phyloP scores from a whole-genome alignment of 2,113 vertebrate genomes.

The Cololabis saira region DNA sequence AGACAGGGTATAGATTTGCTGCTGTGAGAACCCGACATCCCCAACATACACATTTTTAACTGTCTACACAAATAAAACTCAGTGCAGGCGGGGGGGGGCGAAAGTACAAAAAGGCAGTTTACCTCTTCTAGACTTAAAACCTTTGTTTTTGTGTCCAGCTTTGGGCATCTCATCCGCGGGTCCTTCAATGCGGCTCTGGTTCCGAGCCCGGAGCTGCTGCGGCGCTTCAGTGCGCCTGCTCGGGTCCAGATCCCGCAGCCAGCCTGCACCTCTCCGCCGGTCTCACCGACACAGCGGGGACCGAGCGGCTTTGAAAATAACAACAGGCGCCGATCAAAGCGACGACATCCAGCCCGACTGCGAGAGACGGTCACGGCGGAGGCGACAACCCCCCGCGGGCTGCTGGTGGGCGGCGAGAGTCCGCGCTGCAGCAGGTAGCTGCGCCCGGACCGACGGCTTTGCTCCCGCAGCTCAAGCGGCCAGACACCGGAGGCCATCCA shows the following conservation, averaged over 20 bases:
- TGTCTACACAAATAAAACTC: conserved; percentile 16
- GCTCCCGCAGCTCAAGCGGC: conserved; percentile 19
- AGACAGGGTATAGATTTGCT: conserved; percentile 19
- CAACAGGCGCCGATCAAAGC: conserved; percentile 48
- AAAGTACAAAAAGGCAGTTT: conserved; percentile 5
- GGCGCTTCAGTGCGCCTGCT: conserved; percentile 46
- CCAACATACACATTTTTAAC: neutral
- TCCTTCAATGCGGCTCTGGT: conserved; percentile 11
- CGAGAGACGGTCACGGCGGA: conserved; percentile 38
- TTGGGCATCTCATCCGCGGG: conserved; percentile 57
- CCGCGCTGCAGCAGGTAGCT: conserved; percentile 46
- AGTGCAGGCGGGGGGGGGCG: neutral
- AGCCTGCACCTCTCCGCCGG: conserved; percentile 27
- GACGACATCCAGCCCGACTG: conserved; percentile 16
- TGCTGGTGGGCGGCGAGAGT: conserved; percentile 21
- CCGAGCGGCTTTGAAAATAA: conserved; percentile 44
- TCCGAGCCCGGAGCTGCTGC: conserved; percentile 27
- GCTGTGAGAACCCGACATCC: conserved; percentile 35
- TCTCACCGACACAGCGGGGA: conserved; percentile 21
- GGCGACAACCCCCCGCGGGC: conserved; percentile 56
- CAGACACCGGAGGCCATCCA: conserved; percentile 33
- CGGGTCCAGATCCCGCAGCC: neutral
- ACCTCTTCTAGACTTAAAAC: conserved; percentile 60
- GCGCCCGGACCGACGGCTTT: conserved; percentile 17
- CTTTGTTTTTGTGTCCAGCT: conserved; percentile 50